Conservation (phyloP, 2,888 invertebrate species). For the Caenorhabditis sp. region DNA sequence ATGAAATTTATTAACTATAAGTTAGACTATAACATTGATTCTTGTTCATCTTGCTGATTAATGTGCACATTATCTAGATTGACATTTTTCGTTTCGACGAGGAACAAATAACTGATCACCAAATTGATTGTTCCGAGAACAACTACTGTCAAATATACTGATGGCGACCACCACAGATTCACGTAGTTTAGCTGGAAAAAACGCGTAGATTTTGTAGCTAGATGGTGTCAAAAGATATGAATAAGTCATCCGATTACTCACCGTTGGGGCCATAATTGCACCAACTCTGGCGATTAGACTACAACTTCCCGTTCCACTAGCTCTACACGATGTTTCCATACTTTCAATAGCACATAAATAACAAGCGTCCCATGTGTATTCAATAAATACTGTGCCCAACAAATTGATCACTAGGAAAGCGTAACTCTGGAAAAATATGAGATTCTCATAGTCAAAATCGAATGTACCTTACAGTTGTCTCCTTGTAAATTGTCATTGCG, state of each 20-base stretch:
- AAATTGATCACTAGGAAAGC: conserved; percentile 52
- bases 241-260: no score
- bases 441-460: not conserved
- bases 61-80: conserved; percentile 27
- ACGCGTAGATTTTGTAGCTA: not conserved
- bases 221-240: not conserved
- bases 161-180: conserved; percentile 53
- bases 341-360: conserved; percentile 62
- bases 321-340: conserved; percentile 57
- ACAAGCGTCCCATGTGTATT: conserved; percentile 66
- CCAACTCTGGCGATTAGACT: conserved; percentile 61
- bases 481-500: conserved; percentile 53
- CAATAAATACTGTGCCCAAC: conserved; percentile 59
- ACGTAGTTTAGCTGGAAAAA: conserved; percentile 52
- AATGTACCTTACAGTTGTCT: conserved; percentile 40
- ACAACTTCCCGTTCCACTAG: conserved; percentile 58
- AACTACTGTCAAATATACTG: conserved; percentile 56
- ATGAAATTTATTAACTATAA: no score
- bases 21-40: no score
- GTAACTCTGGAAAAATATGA: conserved; percentile 40
- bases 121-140: conserved; percentile 53
- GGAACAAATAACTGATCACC: conserved; percentile 43
- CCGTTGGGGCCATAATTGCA: conserved; percentile 56
- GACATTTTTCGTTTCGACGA: conserved; percentile 38
- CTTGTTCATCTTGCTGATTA: not conserved